phyloP scores from a whole-genome alignment of 35 echinoderm and acorn worm species.

The Hemicentrotus pulcherrimus region DNA sequence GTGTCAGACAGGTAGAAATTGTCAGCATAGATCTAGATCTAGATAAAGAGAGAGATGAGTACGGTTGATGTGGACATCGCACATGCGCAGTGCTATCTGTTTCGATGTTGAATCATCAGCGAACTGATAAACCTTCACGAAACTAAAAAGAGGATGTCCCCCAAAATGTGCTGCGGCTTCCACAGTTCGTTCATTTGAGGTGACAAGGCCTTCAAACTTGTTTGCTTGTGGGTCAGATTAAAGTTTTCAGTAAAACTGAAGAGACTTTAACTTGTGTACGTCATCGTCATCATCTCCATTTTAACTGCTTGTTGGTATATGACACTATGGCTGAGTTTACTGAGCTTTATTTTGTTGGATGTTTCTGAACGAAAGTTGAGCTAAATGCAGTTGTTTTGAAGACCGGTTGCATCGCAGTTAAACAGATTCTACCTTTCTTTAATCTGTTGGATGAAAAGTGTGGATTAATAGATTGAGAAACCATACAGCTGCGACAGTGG shows the following conservation, averaged over 20 bases:
- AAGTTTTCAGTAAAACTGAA: neutral
- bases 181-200: neutral
- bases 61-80: neutral
- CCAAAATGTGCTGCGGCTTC: neutral
- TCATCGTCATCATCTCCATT: neutral
- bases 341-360: neutral
- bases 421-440: neutral
- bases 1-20: neutral
- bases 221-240: neutral
- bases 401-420: neutral
- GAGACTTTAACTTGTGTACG: neutral
- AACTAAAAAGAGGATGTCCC: neutral
- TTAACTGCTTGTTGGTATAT: neutral
- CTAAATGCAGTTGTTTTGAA: neutral
- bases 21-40: neutral
- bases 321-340: neutral
- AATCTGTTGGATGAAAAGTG: neutral
- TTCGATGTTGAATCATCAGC: neutral
- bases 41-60: neutral
- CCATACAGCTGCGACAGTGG: neutral
- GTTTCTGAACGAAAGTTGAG: neutral
- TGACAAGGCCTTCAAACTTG: neutral
- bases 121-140: neutral
- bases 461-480: neutral
- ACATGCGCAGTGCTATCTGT: neutral